Evolutionary conservation across 2,888 invertebrate genomes (phyloP).

Genomic region (Conistra vaccinii): DNA sequence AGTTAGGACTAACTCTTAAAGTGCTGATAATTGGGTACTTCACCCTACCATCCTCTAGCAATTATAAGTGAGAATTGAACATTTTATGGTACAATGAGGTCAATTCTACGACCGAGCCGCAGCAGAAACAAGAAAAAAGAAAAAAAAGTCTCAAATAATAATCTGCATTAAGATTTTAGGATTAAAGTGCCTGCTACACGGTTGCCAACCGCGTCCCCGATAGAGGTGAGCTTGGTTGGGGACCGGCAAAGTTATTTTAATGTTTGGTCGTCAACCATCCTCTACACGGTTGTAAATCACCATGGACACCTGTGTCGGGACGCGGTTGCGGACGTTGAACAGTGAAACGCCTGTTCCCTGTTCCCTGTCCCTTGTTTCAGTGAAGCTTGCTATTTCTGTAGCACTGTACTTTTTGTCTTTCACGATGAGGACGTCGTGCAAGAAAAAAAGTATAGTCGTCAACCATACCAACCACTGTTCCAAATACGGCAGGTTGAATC

Average conservation of each 20-base stretch:
- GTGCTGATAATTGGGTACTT: too few relatives aligned
- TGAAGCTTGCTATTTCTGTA: background rate
- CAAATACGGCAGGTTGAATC: slow-evolving; percentile 86
- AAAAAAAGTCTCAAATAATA: background rate
- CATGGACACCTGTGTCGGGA: too few relatives aligned
- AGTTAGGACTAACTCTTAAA: too few relatives aligned
- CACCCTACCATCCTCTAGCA: background rate
- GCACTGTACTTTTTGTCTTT: background rate
- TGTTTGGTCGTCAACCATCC: too few relatives aligned
- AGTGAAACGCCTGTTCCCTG: too few relatives aligned
- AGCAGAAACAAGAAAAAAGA: background rate
- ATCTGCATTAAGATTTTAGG: background rate
- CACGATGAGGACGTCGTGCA: background rate
- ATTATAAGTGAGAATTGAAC: background rate
- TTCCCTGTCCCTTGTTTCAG: too few relatives aligned
- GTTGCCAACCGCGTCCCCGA: too few relatives aligned
- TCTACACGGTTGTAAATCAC: too few relatives aligned
- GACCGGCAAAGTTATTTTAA: too few relatives aligned
- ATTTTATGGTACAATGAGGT: background rate
- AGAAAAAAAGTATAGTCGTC: slow-evolving; percentile 6
- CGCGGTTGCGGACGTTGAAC: too few relatives aligned
- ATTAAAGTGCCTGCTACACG: too few relatives aligned
- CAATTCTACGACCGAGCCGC: background rate
- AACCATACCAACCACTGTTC: slow-evolving; percentile 85
- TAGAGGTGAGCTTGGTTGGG: too few relatives aligned